Percentiles rank a stretch among this genome's conserved stretches.
Evolutionary conservation across 2,113 vertebrate genomes (phyloP).

Genomic region (Motacilla alba): DNA sequence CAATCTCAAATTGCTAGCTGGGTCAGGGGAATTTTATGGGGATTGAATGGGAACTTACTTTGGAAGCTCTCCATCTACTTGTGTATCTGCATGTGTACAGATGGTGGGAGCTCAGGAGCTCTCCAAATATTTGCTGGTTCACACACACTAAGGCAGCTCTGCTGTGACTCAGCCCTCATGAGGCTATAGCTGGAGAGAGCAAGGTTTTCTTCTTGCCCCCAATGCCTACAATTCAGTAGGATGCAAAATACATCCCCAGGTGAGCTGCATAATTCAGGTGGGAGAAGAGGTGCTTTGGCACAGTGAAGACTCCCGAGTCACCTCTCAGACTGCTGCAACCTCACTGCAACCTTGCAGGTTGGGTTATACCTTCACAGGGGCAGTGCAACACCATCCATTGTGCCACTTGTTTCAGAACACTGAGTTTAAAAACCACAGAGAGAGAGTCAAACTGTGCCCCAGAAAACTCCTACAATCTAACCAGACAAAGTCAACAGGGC

Average conservation of each 20-base stretch:
- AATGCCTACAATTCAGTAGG: not conserved
- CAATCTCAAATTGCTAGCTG: not conserved
- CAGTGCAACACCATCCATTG: fast-evolving
- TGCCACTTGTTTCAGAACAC: not conserved
- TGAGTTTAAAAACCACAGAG: not conserved
- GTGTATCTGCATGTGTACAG: slow-evolving; percentile 14
- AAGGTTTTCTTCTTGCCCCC: not conserved
- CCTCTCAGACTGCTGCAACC: not conserved
- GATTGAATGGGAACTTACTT: not conserved
- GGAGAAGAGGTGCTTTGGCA: not conserved
- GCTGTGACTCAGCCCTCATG: not conserved
- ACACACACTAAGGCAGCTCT: not conserved
- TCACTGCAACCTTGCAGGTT: not conserved
- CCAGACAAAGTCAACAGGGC: not conserved
- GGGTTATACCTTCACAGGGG: too few species aligned
- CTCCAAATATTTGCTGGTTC: slow-evolving; percentile 17
- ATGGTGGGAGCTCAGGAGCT: not conserved
- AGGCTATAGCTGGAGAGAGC: not conserved
- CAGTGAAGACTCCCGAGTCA: not conserved
- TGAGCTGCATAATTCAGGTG: not conserved
- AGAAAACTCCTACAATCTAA: not conserved
- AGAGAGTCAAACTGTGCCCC: too few species aligned
- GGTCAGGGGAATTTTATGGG: not conserved
- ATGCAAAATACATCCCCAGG: not conserved
- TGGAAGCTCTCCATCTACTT: slow-evolving; percentile 14